Evolutionary conservation across 2,888 invertebrate species (phyloP).

Genomic region (Agrotis segetum): DNA sequence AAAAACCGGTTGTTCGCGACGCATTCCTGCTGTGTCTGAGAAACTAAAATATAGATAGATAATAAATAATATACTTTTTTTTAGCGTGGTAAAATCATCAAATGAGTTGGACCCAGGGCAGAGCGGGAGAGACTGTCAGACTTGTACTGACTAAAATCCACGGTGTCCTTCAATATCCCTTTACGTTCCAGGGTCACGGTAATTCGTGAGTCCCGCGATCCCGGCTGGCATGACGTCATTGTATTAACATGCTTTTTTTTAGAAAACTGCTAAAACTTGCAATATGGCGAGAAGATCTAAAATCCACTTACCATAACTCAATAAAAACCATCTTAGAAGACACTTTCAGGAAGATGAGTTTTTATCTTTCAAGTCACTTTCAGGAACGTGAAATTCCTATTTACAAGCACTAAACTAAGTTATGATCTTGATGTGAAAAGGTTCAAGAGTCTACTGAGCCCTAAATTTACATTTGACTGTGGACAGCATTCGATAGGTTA

Average conservation of each 20-base stretch:
- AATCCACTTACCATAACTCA: constrained; percentile 13
- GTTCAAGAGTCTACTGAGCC: constrained; percentile 33
- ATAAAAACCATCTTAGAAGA: not conserved
- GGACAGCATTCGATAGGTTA: constrained; percentile 1
- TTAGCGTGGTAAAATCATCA: too few species aligned
- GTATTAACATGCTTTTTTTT: not conserved
- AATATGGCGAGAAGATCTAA: not conserved
- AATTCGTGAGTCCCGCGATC: too few species aligned
- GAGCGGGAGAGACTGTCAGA: too few species aligned
- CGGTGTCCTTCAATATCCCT: too few species aligned
- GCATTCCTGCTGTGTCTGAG: too few species aligned
- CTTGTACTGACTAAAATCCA: too few species aligned
- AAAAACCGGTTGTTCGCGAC: too few species aligned
- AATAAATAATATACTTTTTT: too few species aligned
- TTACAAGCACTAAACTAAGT: constrained; percentile 5
- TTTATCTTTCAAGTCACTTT: not conserved
- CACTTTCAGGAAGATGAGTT: constrained; percentile 13
- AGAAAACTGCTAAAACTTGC: not conserved
- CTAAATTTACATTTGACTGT: constrained; percentile 25
- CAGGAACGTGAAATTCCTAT: not conserved
- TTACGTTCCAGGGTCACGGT: too few species aligned
- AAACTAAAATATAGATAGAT: too few species aligned
- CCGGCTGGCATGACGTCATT: too few species aligned
- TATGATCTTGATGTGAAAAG: constrained; percentile 31
- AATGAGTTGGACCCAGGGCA: too few species aligned